Base-by-base conservation (phyloP, 2,113 vertebrate genomes). In the Physeter macrocephalus region DNA sequence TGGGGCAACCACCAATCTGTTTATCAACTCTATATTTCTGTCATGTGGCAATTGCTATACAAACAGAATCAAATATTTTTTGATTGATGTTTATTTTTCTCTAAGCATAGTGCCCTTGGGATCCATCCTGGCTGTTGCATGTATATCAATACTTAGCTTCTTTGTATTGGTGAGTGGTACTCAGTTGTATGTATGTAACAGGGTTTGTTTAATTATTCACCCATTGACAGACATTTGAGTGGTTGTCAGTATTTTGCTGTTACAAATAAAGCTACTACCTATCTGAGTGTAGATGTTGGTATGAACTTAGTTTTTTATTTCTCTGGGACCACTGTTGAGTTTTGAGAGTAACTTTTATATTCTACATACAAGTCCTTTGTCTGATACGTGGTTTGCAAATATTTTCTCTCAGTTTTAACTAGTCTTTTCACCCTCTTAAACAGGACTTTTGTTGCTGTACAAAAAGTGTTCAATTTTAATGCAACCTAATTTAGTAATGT, bases 1-100 rank as follows among this genome's bases (percentile, higher is more conserved):
- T 29, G 8, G 8, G 2, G 5, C 3, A 72, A 66, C 2, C 5
- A 57, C 43, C 0, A 1, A 61, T 46, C 15, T 77, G 4, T 62
- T 87, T 8, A 59, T 43, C 39, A 85, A 67, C 23, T 36, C 2
- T 13, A 4, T 93, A 52, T 61, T 49, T 74, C 36, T 96, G 9
- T 61, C 8, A 21, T 57, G 46, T 74, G 2, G 12, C 43, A 13
- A 64, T 36, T 71, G 5, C 1, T 61, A 8, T 14, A 7, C 5
- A 80, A 52, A 80, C 21, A 54, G 5, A 57, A 21, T 74, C 6
- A 49, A 46, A 83, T 64, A 0, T 0, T 54, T 87, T 88, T 71
- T 74, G 6, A 77, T 8, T 66, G n/a, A 62, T 15, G 2, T 71
- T 69, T 64, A 36, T 39, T 92, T 66, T 90, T 80, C 46, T 87